These are phyloP conservation scores for Salvelinus sp. DNA, from an alignment of 2,113 vertebrate genomes.

Conservation along the genomic window DNA sequence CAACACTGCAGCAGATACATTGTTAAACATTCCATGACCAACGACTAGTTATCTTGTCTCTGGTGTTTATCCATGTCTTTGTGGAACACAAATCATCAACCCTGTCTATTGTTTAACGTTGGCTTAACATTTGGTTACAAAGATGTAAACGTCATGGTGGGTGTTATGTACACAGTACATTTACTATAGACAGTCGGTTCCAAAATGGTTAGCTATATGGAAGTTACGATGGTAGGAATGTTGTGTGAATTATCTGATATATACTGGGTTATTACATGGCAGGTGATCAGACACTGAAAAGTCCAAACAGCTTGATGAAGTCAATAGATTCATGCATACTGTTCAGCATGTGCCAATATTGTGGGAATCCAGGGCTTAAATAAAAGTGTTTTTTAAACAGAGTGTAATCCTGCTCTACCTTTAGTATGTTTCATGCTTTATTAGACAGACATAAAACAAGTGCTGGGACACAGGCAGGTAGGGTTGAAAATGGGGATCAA, in stretches of 20 bases:
- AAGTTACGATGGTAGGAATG: not conserved
- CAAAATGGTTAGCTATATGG: not conserved
- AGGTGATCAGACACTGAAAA: not conserved
- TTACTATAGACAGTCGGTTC: slow-evolving; percentile 1
- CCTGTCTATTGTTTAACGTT: slow-evolving; percentile 1
- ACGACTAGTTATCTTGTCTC: not conserved
- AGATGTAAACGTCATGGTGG: not conserved
- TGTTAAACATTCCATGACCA: not conserved
- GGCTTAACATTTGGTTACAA: not conserved
- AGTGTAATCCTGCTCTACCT: too few relatives aligned
- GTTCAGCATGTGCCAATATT: too few relatives aligned
- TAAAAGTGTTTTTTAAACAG: too few relatives aligned
- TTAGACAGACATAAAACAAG: too few relatives aligned
- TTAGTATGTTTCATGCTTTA: too few relatives aligned
- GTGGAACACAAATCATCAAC: slow-evolving; percentile 2
- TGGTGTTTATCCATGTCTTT: slow-evolving; percentile 6
- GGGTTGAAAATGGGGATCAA: too few relatives aligned
- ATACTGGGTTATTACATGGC: not conserved
- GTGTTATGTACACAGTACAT: not conserved
- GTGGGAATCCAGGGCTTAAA: too few relatives aligned
- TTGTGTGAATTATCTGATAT: not conserved
- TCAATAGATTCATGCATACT: not conserved
- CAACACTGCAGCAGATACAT: not conserved
- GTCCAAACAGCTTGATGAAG: not conserved
- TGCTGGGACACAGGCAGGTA: too few relatives aligned